Base-by-base conservation (phyloP, 1,140 invertebrate species). In the Coboldia fuscipes region DNA sequence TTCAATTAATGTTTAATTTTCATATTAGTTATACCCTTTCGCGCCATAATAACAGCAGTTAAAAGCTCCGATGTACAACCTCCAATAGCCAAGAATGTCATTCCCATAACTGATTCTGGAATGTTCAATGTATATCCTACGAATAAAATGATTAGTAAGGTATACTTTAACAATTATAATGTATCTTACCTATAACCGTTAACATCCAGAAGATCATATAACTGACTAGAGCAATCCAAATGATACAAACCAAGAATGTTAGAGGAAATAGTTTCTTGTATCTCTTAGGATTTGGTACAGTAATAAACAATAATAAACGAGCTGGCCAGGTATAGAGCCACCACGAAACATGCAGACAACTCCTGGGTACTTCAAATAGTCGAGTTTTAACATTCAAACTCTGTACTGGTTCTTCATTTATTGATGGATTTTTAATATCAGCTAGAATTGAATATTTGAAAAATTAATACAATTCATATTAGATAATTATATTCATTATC, bases 131-230 rank as follows among this genome's bases (percentile, higher is more conserved):
- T 63, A 34, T 63, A 58, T 38, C 83, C 83, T 38, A 88, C 69
- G 4, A 84, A 63, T 3, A 79, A 79, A 42, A 88, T 81, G 72
- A 86, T 85, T n/a, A n/a, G n/a, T n/a, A n/a, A n/a, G n/a, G n/a
- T n/a, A n/a, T n/a, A n/a, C n/a, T n/a, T n/a, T n/a, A n/a, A n/a
- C n/a, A n/a, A n/a, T n/a, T n/a, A n/a, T n/a, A n/a, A n/a, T n/a
- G n/a, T n/a, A n/a, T n/a, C 59, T 51, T 56, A 69, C 83, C 85
- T 37, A 90, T 71, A 3, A 85, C 64, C 2, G 82, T 82, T 39
- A 90, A 76, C 74, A 89, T 88, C 86, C 88, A 93, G 1, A 85
- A 76, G 9, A 85, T 74, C 15, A 90, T 42, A 45, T 90, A 93
- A 0, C 83, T 82, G 28, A 81, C 70, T 1, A 66, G 47, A 1